Evolutionary conservation across 2,888 invertebrate species (phyloP).

Genomic region (Anorthoa munda): DNA sequence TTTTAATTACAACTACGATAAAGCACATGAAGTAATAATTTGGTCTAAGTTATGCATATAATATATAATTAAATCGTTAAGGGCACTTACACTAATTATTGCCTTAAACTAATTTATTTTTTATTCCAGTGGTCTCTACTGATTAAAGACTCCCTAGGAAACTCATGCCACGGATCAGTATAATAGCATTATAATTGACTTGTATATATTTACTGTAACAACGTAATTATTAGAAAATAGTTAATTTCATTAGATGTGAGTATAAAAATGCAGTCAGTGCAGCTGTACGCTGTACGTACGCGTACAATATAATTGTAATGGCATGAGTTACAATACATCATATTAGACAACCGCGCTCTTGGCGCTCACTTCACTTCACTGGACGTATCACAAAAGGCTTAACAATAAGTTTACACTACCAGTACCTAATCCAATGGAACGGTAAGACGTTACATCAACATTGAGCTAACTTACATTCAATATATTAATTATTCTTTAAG

Average conservation of each 20-base stretch:
- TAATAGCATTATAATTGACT: constrained; percentile 62
- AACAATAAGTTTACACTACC: constrained; percentile 86
- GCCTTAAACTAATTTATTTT: constrained; percentile 85
- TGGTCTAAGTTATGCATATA: constrained; percentile 90
- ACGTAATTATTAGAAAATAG: constrained; percentile 57
- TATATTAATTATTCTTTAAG: constrained; percentile 88
- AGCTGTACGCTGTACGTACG: constrained; percentile 55
- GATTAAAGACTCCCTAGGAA: constrained; percentile 62
- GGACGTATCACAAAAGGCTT: constrained; percentile 90
- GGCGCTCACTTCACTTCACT: constrained; percentile 79
- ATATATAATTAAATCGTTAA: constrained; percentile 83
- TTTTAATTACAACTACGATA: constrained; percentile 89
- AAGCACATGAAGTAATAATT: constrained; percentile 90
- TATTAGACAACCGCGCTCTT: constrained; percentile 39
- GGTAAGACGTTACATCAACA: constrained; percentile 88
- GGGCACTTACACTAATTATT: constrained; percentile 89
- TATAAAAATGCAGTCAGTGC: constrained; percentile 65
- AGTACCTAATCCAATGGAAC: constrained; percentile 90
- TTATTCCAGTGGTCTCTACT: constrained; percentile 83
- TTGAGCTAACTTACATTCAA: constrained; percentile 90
- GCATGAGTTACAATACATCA: constrained; percentile 71
- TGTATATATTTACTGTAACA: constrained; percentile 55
- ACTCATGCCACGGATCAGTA: constrained; percentile 72
- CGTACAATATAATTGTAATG: constrained; percentile 63
- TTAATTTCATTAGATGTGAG: constrained; percentile 64